A percentile compares a stretch with the other conserved stretches of the same genome.
Conservation (phyloP, 2,797 vertebrate genomes). For the Lithobates sylvaticus region DNA sequence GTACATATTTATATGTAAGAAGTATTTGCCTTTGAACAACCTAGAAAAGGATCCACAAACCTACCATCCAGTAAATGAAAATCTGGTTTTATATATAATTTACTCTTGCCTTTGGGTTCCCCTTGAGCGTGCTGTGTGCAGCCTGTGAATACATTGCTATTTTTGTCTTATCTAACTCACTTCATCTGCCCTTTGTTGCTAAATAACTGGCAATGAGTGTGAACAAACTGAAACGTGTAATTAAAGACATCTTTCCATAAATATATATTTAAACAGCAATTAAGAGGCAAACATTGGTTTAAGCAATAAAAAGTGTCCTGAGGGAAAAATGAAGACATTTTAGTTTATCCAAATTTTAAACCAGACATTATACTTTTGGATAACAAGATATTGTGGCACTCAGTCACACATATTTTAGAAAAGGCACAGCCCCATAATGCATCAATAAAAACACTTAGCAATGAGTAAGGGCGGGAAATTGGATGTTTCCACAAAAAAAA, state of each 20-base stretch:
- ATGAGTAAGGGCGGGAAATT: background rate
- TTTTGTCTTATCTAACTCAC: slow-evolving; percentile 21
- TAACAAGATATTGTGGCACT: too few species aligned
- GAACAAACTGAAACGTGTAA: slow-evolving; percentile 35
- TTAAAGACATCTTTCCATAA: slow-evolving; percentile 22
- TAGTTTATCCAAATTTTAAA: background rate
- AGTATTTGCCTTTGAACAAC: slow-evolving; percentile 23
- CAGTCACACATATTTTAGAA: background rate
- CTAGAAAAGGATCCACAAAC: background rate
- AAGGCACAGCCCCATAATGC: background rate
- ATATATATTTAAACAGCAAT: slow-evolving; percentile 38
- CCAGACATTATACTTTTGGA: background rate
- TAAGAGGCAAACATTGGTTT: slow-evolving; percentile 17
- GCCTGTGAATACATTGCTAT: slow-evolving; percentile 39
- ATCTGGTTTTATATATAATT: slow-evolving; percentile 49
- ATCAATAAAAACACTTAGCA: background rate
- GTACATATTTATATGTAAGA: slow-evolving; percentile 9
- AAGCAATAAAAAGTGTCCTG: slow-evolving; percentile 8
- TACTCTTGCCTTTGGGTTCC: slow-evolving; percentile 10
- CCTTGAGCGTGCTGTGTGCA: background rate
- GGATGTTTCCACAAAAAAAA: too few species aligned
- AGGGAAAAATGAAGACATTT: background rate
- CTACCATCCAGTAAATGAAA: slow-evolving; percentile 18
- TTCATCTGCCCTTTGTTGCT: slow-evolving; percentile 31
- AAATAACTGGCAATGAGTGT: slow-evolving; percentile 10